A percentile compares a stretch with the other conserved stretches of the same genome.
Conservation (phyloP, 1,140 invertebrate genomes). For the Druon quercuslanigerum region DNA sequence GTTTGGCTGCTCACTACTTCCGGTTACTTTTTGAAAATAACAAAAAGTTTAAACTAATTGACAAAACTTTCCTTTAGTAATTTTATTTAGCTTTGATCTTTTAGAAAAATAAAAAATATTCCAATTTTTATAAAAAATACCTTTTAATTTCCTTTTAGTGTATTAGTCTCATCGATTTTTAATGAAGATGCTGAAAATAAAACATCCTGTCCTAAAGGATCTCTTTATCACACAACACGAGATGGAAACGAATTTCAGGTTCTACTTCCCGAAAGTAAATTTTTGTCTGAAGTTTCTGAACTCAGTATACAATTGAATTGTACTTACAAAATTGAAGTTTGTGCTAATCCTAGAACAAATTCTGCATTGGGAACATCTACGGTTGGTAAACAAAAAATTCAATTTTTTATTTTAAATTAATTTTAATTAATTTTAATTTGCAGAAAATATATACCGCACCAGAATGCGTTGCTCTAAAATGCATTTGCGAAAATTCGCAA, state of each 20-base stretch:
- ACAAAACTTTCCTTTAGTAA: too few species aligned
- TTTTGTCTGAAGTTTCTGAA: conserved; percentile 53
- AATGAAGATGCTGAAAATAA: conserved; percentile 16
- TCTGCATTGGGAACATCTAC: conserved; percentile 35
- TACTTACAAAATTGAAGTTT: conserved; percentile 62
- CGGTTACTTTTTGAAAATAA: too few species aligned
- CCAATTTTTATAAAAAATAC: conserved; percentile 8
- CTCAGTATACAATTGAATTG: conserved; percentile 60
- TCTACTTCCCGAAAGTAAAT: conserved; percentile 59
- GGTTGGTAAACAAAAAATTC: conserved; percentile 42
- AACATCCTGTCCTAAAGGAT: conserved; percentile 51
- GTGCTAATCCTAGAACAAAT: conserved; percentile 63
- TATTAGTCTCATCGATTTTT: conserved; percentile 42
- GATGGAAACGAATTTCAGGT: conserved; percentile 49
- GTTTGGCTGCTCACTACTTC: too few species aligned
- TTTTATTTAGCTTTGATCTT: too few species aligned
- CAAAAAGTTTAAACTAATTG: too few species aligned
- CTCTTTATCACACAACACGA: conserved; percentile 51
- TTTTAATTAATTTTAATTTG: conserved; percentile 33
- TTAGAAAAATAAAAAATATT: background rate
- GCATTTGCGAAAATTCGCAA: conserved; percentile 48
- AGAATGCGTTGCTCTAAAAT: conserved; percentile 57
- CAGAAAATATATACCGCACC: conserved; percentile 63
- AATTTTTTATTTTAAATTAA: conserved; percentile 17
- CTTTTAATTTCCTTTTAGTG: conserved; percentile 6